Evolutionary conservation across 2,888 invertebrate genomes (phyloP).

Genomic region (Charanyca ferruginea): DNA sequence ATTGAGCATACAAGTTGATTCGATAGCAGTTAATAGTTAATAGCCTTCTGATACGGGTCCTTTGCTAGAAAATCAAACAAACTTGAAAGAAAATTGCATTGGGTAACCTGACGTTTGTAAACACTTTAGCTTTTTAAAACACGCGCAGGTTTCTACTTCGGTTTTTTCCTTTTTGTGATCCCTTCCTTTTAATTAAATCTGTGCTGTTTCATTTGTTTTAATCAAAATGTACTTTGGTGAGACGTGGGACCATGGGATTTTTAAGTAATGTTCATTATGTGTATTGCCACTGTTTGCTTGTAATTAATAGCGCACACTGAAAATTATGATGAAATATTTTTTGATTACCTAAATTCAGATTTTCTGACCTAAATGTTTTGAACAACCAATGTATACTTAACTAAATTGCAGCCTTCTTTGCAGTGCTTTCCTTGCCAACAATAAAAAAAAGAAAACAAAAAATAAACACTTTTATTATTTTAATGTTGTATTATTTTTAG

Average conservation of each 20-base stretch:
- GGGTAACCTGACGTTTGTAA: slow-evolving; percentile 59
- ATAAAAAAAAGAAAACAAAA: slow-evolving; percentile 6
- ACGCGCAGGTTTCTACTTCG: slow-evolving; percentile 34
- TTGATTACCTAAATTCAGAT: neutral
- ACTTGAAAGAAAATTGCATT: slow-evolving; percentile 68
- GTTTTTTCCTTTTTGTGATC: slow-evolving; percentile 32
- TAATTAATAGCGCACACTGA: neutral
- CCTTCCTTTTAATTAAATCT: slow-evolving; percentile 52
- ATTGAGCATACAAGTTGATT: slow-evolving; percentile 86
- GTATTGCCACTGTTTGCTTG: neutral
- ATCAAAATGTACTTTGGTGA: slow-evolving; percentile 21
- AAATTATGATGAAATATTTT: neutral
- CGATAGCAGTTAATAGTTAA: slow-evolving; percentile 84
- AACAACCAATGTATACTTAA: neutral
- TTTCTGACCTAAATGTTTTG: neutral
- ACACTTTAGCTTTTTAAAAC: slow-evolving; percentile 57
- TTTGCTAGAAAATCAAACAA: slow-evolving; percentile 76
- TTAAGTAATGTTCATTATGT: neutral
- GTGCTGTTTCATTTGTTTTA: slow-evolving; percentile 45
- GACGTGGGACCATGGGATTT: slow-evolving; percentile 7
- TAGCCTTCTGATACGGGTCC: slow-evolving; percentile 82
- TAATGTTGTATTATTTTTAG: neutral
- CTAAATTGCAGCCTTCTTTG: neutral
- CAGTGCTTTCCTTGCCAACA: neutral
- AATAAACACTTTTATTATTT: slow-evolving; percentile 39